A percentile compares a stretch with the other conserved stretches of the same genome.
Conservation (phyloP, 2,113 vertebrate species). For the Tetrax tetrax region DNA sequence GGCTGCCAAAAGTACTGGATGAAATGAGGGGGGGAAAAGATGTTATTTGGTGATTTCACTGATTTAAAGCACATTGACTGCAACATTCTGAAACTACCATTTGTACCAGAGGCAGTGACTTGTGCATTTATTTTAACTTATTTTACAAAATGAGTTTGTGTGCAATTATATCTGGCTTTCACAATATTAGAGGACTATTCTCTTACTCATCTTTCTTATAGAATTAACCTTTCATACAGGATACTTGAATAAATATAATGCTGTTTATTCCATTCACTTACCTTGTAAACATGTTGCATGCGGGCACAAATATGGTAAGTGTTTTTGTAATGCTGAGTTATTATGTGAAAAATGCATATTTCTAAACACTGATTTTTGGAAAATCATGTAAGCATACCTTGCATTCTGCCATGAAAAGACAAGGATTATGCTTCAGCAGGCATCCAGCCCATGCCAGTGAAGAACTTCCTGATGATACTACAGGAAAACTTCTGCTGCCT, state of each 20-base stretch:
- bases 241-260: neutral
- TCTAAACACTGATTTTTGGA: neutral
- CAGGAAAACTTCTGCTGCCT: neutral
- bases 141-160: neutral
- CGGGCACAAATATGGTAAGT: neutral
- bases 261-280: neutral
- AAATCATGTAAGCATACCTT: neutral
- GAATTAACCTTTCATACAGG: neutral
- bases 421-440: neutral
- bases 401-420: neutral
- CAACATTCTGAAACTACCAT: neutral
- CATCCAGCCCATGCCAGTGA: neutral
- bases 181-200: neutral
- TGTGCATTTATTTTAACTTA: neutral
- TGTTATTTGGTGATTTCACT: neutral
- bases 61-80: neutral
- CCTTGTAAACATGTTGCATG: neutral
- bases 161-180: neutral
- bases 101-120: neutral
- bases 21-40: accelerated
- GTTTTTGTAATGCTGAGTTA: neutral
- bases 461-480: neutral
- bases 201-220: neutral
- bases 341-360: neutral
- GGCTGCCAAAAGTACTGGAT: neutral